These are phyloP conservation scores for Danaus chrysippus DNA, from an alignment of 2,888 invertebrate species.

Conservation along the genomic window DNA sequence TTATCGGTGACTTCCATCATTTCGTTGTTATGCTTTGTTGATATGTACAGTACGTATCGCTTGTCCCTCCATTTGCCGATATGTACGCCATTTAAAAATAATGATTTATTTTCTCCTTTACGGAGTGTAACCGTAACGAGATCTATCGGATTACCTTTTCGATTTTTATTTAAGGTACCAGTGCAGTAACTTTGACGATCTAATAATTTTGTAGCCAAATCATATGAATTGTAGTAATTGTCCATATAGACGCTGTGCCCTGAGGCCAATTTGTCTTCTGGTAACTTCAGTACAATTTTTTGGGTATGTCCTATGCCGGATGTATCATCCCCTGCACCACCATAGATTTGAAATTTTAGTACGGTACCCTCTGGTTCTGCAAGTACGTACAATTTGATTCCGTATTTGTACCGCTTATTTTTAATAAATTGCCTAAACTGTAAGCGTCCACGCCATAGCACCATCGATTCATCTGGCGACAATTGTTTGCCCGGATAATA, in stretches of 20 bases:
- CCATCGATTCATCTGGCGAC: constrained; percentile 44
- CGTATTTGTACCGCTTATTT: constrained; percentile 45
- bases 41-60: constrained; percentile 9
- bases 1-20: constrained; percentile 30
- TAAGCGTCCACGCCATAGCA: constrained; percentile 41
- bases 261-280: constrained; percentile 38
- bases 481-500: constrained; percentile 43
- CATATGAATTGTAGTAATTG: constrained; percentile 42
- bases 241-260: constrained; percentile 45
- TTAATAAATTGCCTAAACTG: constrained; percentile 28
- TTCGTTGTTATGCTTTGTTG: constrained; percentile 13
- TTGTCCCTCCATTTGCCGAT: constrained; percentile 37
- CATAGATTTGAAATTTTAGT: constrained; percentile 35
- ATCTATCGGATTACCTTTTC: constrained; percentile 36
- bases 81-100: constrained; percentile 34
- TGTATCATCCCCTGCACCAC: constrained; percentile 33
- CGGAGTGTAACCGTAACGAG: constrained; percentile 25
- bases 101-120: constrained; percentile 35
- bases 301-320: constrained; percentile 33
- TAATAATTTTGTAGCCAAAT: constrained; percentile 39
- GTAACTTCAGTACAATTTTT: constrained; percentile 41
- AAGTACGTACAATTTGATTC: constrained; percentile 46
- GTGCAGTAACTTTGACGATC: constrained; percentile 47
- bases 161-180: constrained; percentile 43
- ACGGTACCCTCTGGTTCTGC: constrained; percentile 43